phyloP scores from a whole-genome alignment of 2,797 vertebrate genomes.

The Pseudopleuronectes americanus region DNA sequence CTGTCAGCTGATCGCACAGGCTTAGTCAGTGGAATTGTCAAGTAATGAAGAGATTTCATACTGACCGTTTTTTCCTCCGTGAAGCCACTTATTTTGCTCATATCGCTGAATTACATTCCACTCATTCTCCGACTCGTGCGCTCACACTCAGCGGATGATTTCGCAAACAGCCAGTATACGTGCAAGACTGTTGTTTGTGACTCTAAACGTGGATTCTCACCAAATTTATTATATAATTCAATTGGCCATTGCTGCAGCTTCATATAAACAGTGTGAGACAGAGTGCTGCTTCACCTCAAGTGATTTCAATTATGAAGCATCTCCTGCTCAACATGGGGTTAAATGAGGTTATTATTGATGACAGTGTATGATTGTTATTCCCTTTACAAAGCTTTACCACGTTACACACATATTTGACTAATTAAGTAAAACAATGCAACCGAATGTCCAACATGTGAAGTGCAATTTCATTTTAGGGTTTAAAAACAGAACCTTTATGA shows the following conservation, averaged over 20 bases:
- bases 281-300: slow-evolving; percentile 69
- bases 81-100: slow-evolving; percentile 64
- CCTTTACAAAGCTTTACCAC: slow-evolving; percentile 35
- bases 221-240: slow-evolving; percentile 79
- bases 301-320: slow-evolving; percentile 75
- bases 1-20: slow-evolving; percentile 71
- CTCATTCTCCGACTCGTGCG: slow-evolving; percentile 76
- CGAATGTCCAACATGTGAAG: slow-evolving; percentile 53
- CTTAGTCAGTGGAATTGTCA: slow-evolving; percentile 75
- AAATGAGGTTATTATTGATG: slow-evolving; percentile 65
- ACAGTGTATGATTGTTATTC: slow-evolving; percentile 54
- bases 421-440: slow-evolving; percentile 50
- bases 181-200: slow-evolving; percentile 77
- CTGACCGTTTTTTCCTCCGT: slow-evolving; percentile 63
- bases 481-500: slow-evolving; percentile 59
- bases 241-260: slow-evolving; percentile 63
- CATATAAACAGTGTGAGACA: slow-evolving; percentile 62
- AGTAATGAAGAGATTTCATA: slow-evolving; percentile 76
- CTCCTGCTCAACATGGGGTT: slow-evolving; percentile 58
- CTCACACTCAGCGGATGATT: slow-evolving; percentile 76
- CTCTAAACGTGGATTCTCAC: slow-evolving; percentile 67
- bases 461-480: slow-evolving; percentile 62
- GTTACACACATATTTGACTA: slow-evolving; percentile 30
- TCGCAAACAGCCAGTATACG: slow-evolving; percentile 59
- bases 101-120: slow-evolving; percentile 77